These are phyloP conservation scores for Odiellus spinosus DNA, from an alignment of 2,888 invertebrate species.

Conservation along the genomic window DNA sequence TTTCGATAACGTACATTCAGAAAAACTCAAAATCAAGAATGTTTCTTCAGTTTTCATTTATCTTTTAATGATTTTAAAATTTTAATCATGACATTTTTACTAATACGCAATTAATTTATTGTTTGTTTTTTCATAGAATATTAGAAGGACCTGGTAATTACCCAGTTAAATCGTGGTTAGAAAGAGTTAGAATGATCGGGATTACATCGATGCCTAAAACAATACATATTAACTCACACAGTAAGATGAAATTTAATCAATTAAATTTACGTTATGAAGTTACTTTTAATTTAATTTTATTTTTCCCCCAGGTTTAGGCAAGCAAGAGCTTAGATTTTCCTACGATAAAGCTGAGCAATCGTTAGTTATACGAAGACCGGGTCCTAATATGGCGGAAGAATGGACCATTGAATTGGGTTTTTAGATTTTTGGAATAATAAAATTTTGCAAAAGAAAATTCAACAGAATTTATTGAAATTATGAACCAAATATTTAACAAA, in stretches of 20 bases:
- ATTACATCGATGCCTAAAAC: conserved; percentile 45
- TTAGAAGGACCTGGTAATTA: conserved; percentile 49
- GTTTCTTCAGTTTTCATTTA: no score
- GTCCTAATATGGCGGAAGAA: conserved; percentile 57
- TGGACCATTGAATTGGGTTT: conserved; percentile 44
- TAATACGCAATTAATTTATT: conserved; percentile 7
- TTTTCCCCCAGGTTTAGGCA: conserved; percentile 40
- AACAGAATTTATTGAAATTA: no score
- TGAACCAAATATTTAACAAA: no score
- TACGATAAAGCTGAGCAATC: conserved; percentile 45
- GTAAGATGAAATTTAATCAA: conserved; percentile 6
- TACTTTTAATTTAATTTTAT: conserved; percentile 9
- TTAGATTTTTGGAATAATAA: no score
- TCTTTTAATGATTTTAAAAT: no score
- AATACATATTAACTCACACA: conserved; percentile 10
- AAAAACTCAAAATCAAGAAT: no score
- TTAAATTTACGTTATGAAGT: not conserved
- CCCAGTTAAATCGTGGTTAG: conserved; percentile 68
- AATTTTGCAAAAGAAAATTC: no score
- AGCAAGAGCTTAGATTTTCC: conserved; percentile 46
- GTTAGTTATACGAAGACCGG: conserved; percentile 69
- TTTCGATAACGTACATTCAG: no score
- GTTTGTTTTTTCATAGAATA: conserved; percentile 34
- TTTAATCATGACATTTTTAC: no score
- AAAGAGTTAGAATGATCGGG: conserved; percentile 69